A percentile compares a stretch with the other conserved stretches of the same genome.
Conservation (phyloP, 2,888 invertebrate genomes). For the Eupithecia abbreviata region DNA sequence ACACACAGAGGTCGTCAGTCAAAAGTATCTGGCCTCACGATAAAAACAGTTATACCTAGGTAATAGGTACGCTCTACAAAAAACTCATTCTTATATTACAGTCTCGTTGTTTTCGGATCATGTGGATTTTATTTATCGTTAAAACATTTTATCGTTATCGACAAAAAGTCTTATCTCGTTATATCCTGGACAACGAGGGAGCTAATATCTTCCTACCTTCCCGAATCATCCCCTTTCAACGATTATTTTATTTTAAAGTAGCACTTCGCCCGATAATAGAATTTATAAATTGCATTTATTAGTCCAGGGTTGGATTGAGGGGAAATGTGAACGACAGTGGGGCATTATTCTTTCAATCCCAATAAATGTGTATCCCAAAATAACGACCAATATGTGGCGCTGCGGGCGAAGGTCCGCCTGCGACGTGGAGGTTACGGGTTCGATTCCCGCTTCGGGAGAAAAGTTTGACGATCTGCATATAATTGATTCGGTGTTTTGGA, state of each 20-base stretch:
- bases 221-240: constrained; percentile 27
- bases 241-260: constrained; percentile 39
- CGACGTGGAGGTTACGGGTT: no score
- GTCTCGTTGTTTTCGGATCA: background rate
- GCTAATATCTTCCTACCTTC: background rate
- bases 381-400: no score
- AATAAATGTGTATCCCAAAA: background rate
- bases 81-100: background rate
- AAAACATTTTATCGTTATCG: constrained; percentile 11
- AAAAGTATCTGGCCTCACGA: background rate
- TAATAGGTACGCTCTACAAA: background rate
- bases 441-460: no score
- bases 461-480: no score
- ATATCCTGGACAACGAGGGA: constrained; percentile 6
- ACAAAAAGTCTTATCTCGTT: constrained; percentile 7
- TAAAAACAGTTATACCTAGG: background rate
- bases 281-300: constrained; percentile 40
- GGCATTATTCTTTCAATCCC: background rate
- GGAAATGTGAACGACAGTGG: background rate
- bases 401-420: no score
- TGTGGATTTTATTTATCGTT: background rate
- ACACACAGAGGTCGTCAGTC: no score
- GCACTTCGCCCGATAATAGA: constrained; percentile 33
- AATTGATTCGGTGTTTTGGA: no score
- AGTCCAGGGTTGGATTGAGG: constrained; percentile 26